Base-by-base conservation (phyloP, 2,888 invertebrate species). In the Oxycera nigricornis region DNA sequence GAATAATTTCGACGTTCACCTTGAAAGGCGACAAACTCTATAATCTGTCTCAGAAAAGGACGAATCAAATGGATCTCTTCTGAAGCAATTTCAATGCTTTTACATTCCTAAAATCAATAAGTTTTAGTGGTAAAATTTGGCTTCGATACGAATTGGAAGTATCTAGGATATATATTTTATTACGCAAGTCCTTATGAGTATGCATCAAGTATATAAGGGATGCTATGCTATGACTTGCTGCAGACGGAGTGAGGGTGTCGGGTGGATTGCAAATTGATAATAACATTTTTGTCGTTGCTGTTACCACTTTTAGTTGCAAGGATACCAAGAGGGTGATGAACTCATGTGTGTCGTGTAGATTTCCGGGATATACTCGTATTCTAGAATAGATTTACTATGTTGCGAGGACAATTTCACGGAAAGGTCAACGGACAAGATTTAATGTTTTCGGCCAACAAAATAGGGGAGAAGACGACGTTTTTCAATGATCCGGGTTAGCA, bases 371-470 rank as follows among this genome's bases (percentile, higher is more conserved):
- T 41, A 22, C 9, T 39, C 9, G 20, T 41, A 22, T 20, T 39
- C 9, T 1, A 11, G 22, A 24, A 17, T 24, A 39, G 17, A 17
- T 62, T 20, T 41, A 24, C 26, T 39, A 24, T 35, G 24, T 24
- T 7, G 39, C 41, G 39, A 11, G n/a, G 24, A 65, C 22, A 61
- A 31, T 35, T 65, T 11, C 41, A 11, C 4, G 30, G 41, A 41
- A 41, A 65, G 41, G 39, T 65, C 65, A 65, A 65, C 26, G 65
- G 41, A 65, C 65, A 9, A 41, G 41, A 65, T n/a, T 39, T 41
- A 14, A 41, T 65, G 65, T 4, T 39, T 65, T 20, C 22, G 35
- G 61, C 3, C 6, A 46, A 46, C 17, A 46, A 14, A 46, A 7
- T 3, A 17, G 46, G 46, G 46, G n/a, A n/a, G n/a, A n/a, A n/a